Evolutionary conservation across 2,113 vertebrate genomes (phyloP).

Genomic region (Phalacrocorax pelagicus): DNA sequence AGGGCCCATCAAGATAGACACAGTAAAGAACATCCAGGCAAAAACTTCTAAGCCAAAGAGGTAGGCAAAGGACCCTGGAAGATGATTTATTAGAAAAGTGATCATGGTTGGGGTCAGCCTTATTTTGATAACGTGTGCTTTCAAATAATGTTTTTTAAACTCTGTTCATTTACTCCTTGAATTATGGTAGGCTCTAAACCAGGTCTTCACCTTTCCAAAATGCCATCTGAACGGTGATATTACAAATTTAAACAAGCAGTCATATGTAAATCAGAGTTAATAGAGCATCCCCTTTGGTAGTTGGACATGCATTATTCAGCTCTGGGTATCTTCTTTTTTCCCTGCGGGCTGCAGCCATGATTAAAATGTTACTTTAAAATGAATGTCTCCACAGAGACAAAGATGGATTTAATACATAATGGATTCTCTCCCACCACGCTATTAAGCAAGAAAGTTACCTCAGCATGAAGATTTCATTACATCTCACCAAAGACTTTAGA

Average conservation of each 20-base stretch:
- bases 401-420: constrained; percentile 53
- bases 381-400: constrained; percentile 58
- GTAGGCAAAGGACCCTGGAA: not conserved
- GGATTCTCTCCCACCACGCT: constrained; percentile 17
- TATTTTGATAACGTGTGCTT: not conserved
- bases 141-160: constrained; percentile 26
- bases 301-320: constrained; percentile 51
- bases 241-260: constrained; percentile 50
- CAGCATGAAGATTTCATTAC: constrained; percentile 49
- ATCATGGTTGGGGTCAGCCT: not conserved
- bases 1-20: not conserved
- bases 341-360: constrained; percentile 42
- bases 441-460: constrained; percentile 46
- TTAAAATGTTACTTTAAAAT: constrained; percentile 64
- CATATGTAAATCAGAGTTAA: constrained; percentile 62
- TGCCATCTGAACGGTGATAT: not conserved
- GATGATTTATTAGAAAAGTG: not conserved
- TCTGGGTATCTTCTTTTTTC: constrained; percentile 45
- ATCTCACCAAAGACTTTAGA: not conserved
- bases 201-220: constrained; percentile 29
- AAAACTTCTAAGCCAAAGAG: not conserved
- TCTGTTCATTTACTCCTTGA: not conserved
- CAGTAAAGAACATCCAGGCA: not conserved
- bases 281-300: constrained; percentile 48
- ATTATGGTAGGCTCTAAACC: not conserved